Evolutionary conservation across 2,797 vertebrate species (phyloP), one percentile per base, ranked within the genome.

Genomic region (Sebastes elongatus): DNA sequence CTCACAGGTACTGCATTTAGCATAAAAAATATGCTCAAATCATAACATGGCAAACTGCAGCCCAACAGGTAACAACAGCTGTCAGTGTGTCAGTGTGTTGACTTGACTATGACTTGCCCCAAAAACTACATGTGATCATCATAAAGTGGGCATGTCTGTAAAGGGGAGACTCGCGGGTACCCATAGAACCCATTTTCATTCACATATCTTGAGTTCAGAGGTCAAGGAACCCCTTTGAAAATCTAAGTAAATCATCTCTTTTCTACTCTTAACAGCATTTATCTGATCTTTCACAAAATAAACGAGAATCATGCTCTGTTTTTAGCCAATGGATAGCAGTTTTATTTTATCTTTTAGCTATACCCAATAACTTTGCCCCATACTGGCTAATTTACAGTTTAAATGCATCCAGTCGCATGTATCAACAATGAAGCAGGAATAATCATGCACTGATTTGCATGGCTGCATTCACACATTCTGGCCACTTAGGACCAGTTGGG

Each of bases 381-480:
- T n/a, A 23, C 42, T 38, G 72, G 4, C 28, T 74, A 70, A 86
- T 87, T 77, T 72, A 64, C 82, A 71, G 66, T 81, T 85, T 69
- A 89, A 90, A 82, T 80, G 78, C 75, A 74, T 85, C 68, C 23
- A 75, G n/a, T 75, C 4, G 0, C 74, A 49, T 76, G 28, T 69
- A 55, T 73, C 33, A 74, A 71, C 74, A 77, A 53, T 32, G 60
- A 78, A 84, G 64, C 42, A 28, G 18, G 30, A 86, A 85, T 78
- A 81, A 83, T 83, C 53, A 67, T 57, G 59, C 33, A 49, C 42
- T 60, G 18, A 80, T 78, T 76, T 79, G 61, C 57, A 76, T 80
- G 63, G 23, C 18, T 53, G 74, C 32, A 66, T 57, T 71, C 59
- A 33, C 53, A 85, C 28, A 62, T 53, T 62, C n/a, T 56, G n/a